These are phyloP conservation scores for Drosophila atripex DNA, from an alignment of 2,888 invertebrate genomes.

Conservation along the genomic window DNA sequence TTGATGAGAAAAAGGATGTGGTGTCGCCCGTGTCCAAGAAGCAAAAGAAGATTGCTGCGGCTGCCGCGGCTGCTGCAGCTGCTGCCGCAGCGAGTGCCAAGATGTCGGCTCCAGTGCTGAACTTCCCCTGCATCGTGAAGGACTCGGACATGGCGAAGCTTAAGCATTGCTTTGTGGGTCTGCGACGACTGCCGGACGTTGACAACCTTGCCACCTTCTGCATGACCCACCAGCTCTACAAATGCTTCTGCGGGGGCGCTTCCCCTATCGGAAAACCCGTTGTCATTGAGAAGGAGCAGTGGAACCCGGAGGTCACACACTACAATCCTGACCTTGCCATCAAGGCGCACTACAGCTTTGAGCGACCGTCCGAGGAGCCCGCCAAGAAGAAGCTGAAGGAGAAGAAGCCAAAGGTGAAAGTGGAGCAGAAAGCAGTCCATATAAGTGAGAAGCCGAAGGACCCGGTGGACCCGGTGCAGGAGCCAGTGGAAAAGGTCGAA, in stretches of 20 bases:
- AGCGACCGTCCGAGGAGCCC: conserved; percentile 57
- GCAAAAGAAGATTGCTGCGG: conserved; percentile 40
- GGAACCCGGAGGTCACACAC: conserved; percentile 40
- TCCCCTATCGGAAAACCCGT: conserved; percentile 77
- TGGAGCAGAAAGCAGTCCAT: neutral
- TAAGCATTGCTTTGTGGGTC: conserved; percentile 78
- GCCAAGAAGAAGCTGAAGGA: conserved; percentile 37
- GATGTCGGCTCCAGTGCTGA: conserved; percentile 21
- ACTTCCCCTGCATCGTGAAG: conserved; percentile 62
- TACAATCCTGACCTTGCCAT: conserved; percentile 54
- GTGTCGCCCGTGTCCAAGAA: conserved; percentile 35
- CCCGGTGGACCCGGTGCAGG: neutral
- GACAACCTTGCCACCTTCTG: conserved; percentile 87
- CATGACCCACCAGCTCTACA: conserved; percentile 87
- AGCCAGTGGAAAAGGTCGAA: neutral
- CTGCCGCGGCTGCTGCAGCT: conserved; percentile 6
- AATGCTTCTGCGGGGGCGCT: conserved; percentile 87
- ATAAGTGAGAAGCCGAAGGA: neutral
- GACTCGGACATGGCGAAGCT: conserved; percentile 69
- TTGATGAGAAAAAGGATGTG: conserved; percentile 65
- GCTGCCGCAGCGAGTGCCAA: conserved; percentile 12
- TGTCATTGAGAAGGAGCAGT: conserved; percentile 75
- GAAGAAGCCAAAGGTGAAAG: conserved; percentile 18
- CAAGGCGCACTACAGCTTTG: conserved; percentile 81
- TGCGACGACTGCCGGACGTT: conserved; percentile 77